Evolutionary conservation across 1,140 invertebrate genomes (phyloP), one percentile per base, ranked within the genome.

Genomic region (Propsilocerus akamusi): DNA sequence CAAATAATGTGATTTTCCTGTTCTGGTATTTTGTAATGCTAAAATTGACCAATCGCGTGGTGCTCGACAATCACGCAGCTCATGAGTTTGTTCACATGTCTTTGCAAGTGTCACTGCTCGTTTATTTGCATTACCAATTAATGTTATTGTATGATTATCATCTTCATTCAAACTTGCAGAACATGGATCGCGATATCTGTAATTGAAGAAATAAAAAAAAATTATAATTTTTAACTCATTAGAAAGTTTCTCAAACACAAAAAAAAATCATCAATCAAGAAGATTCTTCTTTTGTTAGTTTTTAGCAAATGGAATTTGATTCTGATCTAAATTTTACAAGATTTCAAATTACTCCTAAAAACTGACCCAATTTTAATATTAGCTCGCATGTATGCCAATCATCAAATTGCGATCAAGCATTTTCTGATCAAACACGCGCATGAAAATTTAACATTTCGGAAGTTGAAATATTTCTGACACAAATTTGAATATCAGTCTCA

Each of bases 1-100:
- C 41, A 95, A 70, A 62, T 93, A 95, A 67, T 95, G 89, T 6
- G 89, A 90, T 68, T 94, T 93, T 52, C 90, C 90, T 6, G 88
- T 94, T 57, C 89, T 67, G 48, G 88, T 82, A 61, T 92, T 93
- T 66, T 95, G 90, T 46, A 95, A 68, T 4, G 90, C 90, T 48
- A 95, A 66, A 41, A 94, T 67, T 5, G 88, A 90, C 90, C 90
- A 95, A 60, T 95, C 90, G 53, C 86, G 75, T 0, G 87, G 86
- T 26, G 81, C 74, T 56, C 86, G 73, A 61, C 90, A 95, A 58
- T 88, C 78, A 54, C 88, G 72, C 78, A 95, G 88, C 63, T 90
- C 86, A 3, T 78, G 76, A 6, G 86, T 85, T 2, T 85, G 82
- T 68, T 94, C 89, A 66, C 90, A 95, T 11, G 89, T 91, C 68